Percentiles rank a stretch among this genome's conserved stretches.
Evolutionary conservation across 2,888 invertebrate genomes (phyloP).

Genomic region (Phortica magna): DNA sequence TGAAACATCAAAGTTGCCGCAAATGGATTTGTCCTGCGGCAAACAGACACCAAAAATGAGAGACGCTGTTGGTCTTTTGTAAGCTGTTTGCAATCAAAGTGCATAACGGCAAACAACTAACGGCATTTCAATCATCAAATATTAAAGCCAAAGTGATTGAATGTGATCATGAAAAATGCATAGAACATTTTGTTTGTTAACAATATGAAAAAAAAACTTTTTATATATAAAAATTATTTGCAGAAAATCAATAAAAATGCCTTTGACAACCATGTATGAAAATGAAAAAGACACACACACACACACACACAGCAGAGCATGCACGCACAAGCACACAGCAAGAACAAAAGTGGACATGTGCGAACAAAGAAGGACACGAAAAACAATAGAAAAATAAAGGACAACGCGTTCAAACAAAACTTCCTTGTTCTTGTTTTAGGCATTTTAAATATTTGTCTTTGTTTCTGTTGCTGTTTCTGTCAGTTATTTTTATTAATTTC

Average conservation of each 20-base stretch:
- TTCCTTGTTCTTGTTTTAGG: background rate
- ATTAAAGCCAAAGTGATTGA: too few species aligned
- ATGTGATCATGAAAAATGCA: background rate
- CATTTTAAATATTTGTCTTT: background rate
- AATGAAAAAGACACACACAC: constrained; percentile 5
- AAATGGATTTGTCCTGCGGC: too few species aligned
- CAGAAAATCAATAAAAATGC: background rate
- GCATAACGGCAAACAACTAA: too few species aligned
- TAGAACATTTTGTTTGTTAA: background rate
- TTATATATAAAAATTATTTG: background rate
- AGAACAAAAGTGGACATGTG: background rate
- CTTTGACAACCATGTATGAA: background rate
- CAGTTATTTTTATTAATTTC: background rate
- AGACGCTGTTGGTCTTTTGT: too few species aligned
- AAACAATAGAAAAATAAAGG: background rate
- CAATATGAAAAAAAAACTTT: background rate
- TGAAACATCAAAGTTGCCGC: too few species aligned
- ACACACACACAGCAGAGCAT: background rate
- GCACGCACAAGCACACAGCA: background rate
- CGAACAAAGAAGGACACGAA: background rate
- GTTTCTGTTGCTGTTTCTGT: background rate
- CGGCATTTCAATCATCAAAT: too few species aligned
- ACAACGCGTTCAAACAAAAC: background rate
- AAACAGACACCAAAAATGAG: too few species aligned
- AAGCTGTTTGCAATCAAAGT: too few species aligned